Base-by-base conservation (phyloP, 2,797 vertebrate species). In the Sebastes variabilis region DNA sequence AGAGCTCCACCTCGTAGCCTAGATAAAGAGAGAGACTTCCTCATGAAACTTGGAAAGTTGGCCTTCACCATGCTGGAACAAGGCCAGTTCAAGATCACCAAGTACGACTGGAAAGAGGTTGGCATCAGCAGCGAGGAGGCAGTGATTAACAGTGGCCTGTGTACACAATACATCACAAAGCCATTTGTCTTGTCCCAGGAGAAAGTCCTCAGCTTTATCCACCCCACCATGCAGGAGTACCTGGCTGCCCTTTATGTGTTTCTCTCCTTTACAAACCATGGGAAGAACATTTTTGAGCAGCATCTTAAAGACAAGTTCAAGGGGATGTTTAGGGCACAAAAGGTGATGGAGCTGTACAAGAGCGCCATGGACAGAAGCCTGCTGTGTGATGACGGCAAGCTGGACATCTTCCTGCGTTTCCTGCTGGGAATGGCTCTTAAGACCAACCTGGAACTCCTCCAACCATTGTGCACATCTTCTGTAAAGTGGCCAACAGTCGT, bases 181-280 rank as follows among this genome's bases (percentile, higher is more conserved):
- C 83, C 85, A 13, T 72, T 42, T 2, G n/a, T 95, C 29, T 68
- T 95, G 81, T 77, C 73, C 8, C 29, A 83, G 0, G 94, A 96
- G 72, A 91, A 77, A 20, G 70, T 90, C 38, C 6, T 93, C 49
- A 90, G 90, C 79, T 96, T 96, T 7, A 72, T 95, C 72, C 95
- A 96, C 79, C 93, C 94, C 36, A 96, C 94, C 12, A 16, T 96
- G 77, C 96, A 96, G 79, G 95, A 96, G 78, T 96, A 95, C 87
- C 61, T 96, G 20, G 95, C 95, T 5, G 95, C 96, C 32, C 92
- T 96, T 10, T 94, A 95, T 30, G 93, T 36, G 1, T 94, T 94
- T 62, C 86, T 95, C 36, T 73, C 78, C 24, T 95, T 87, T 7
- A 88, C 30, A 49, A 93, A 92, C 61, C 74, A 86, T 0, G 91